Evolutionary conservation across 2,797 vertebrate genomes (phyloP), one percentile per base, ranked within the genome.

Genomic region (Hypotaenidia philippensis): DNA sequence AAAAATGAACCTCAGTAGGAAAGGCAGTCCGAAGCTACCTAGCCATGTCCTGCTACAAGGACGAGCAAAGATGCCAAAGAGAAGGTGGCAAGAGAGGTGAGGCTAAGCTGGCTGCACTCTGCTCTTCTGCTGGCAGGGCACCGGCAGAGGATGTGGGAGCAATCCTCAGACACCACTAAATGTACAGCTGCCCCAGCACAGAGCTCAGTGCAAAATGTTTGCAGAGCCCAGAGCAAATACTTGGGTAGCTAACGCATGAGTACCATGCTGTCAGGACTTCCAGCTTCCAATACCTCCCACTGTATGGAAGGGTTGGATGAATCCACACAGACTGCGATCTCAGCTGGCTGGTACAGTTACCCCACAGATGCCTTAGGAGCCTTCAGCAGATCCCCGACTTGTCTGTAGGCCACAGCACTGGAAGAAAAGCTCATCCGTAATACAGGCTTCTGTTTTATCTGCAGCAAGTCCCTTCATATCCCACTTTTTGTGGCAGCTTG

Each of bases 401-500:
- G 44, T 36, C 52, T 55, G 0, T 25, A 64, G 53, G 60, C 55
- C 12, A 10, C 45, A 21, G 47, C 3, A 17, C 71, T 41, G 64
- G 47, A 45, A 74, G 57, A 36, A 57, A 80, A 78, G 55, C 25
- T 65, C 22, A 13, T 49, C 53, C 10, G 32, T n/a, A 29, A 21
- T 9, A 15, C 13, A 2, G 0, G 36, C 40, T 89, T 23, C n/a
- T 3, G 6, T 60, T 69, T 74, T 47, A 29, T 26, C 66, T 52
- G 50, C 59, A 55, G 31, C 91, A 88, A 72, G 87, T 64, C 85
- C 69, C 69, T 92, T 94, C 91, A 63, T 50, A 55, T 87, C 61
- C 49, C 53, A 3, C 20, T 15, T 41, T 76, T 25, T 38, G 6
- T 6, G 1, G 2, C 47, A 29, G 70, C n/a, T 65, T 45, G 15